Percentiles rank a stretch among this genome's conserved stretches.
Conservation (phyloP, 92 coral and sea anemone species). For the Muricea muricata region DNA sequence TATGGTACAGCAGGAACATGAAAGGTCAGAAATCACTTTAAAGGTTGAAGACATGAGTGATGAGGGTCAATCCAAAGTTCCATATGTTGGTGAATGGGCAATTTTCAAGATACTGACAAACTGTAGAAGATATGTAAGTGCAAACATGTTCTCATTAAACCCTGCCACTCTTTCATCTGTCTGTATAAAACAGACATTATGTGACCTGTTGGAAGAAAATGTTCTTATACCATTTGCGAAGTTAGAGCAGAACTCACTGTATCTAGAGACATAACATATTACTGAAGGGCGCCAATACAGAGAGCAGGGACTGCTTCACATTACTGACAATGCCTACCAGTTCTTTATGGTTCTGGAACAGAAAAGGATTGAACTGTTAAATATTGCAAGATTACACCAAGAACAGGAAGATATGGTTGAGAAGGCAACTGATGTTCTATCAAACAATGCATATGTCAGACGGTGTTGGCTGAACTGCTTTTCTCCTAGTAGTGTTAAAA, state of each 20-base stretch:
- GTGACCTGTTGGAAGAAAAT: conserved; percentile 34
- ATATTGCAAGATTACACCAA: not conserved
- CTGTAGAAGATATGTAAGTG: not conserved
- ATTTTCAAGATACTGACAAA: not conserved
- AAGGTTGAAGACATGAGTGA: conserved; percentile 22
- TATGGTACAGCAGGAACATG: not conserved
- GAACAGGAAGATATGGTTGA: conserved; percentile 19
- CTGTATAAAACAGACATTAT: not conserved
- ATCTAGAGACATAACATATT: conserved; percentile 45
- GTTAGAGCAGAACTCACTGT: conserved; percentile 1
- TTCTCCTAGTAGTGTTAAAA: not conserved
- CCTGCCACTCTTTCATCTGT: not conserved
- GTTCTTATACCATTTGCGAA: conserved; percentile 17
- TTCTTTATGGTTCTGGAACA: conserved; percentile 55
- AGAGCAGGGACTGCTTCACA: conserved; percentile 64
- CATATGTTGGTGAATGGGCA: conserved; percentile 45
- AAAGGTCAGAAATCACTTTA: not conserved
- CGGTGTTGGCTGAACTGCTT: conserved; percentile 28
- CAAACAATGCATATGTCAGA: not conserved
- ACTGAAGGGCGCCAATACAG: conserved; percentile 63
- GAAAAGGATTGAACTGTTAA: conserved; percentile 2
- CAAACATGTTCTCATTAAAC: conserved; percentile 22
- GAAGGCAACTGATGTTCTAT: conserved; percentile 29
- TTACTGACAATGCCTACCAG: conserved; percentile 41
- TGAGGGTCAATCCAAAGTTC: conserved; percentile 30